Evolutionary conservation across 2,113 vertebrate species (phyloP).

Genomic region (Meriones unguiculatus): DNA sequence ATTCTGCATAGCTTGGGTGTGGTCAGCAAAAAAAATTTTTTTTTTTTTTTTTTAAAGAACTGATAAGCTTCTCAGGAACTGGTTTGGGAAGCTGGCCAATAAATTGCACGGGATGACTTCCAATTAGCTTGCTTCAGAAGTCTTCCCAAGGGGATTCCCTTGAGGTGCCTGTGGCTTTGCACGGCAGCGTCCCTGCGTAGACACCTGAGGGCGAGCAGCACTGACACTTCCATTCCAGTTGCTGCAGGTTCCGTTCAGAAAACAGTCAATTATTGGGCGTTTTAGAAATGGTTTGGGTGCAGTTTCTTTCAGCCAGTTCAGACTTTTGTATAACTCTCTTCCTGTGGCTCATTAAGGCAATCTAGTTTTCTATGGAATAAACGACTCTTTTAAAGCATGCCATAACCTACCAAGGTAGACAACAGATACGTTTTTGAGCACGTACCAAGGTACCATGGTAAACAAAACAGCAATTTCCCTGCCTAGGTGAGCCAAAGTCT

Average conservation of each 20-base stretch:
- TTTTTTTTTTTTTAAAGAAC: background rate
- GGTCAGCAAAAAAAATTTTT: background rate
- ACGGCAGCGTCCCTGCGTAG: slow-evolving; percentile 3
- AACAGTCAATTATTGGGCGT: background rate
- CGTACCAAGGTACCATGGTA: background rate
- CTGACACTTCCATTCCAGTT: slow-evolving; percentile 35
- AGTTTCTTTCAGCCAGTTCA: slow-evolving; percentile 30
- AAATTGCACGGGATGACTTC: slow-evolving; percentile 36
- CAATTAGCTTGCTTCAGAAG: slow-evolving; percentile 40
- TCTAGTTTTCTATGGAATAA: background rate
- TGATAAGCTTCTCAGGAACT: slow-evolving; percentile 57
- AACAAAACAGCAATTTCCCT: background rate
- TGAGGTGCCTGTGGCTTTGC: slow-evolving; percentile 48
- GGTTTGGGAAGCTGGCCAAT: slow-evolving; percentile 50
- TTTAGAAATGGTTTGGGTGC: slow-evolving; percentile 37
- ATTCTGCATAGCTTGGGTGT: slow-evolving; percentile 12
- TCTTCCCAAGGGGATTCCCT: slow-evolving; percentile 5
- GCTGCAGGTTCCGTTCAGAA: slow-evolving; percentile 39
- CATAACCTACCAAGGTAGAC: background rate
- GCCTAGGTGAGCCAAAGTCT: background rate
- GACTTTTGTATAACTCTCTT: slow-evolving; percentile 31
- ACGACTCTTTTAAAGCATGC: background rate
- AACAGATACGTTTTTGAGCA: slow-evolving; percentile 10
- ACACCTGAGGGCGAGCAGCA: slow-evolving; percentile 31
- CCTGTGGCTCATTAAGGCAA: slow-evolving; percentile 45